Conservation (phyloP, 23 tunicate genomes). For the Phallusia fumigata region DNA sequence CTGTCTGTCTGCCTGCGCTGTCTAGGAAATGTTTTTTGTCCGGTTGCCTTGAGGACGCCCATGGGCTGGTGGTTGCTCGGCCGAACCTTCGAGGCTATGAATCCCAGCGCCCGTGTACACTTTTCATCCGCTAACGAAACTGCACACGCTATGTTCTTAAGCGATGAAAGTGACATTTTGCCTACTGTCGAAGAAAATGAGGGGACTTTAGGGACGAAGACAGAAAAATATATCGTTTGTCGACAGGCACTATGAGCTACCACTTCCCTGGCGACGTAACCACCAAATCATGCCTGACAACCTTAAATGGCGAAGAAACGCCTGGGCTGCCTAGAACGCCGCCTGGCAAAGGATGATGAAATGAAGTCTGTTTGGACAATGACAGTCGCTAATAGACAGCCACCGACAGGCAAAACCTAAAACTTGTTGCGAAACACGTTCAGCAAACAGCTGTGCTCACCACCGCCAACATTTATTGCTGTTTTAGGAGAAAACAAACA, state of each 20-base stretch:
- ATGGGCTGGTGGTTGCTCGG: conserved; percentile 12
- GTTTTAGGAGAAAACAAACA: no score
- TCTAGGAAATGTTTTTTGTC: not conserved
- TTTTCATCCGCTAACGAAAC: not conserved
- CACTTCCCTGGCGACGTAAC: conserved; percentile 32
- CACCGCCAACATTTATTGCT: no score
- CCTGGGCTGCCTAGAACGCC: conserved; percentile 1
- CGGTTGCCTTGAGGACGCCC: conserved; percentile 9
- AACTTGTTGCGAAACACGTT: no score
- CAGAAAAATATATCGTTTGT: not conserved
- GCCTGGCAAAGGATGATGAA: not conserved
- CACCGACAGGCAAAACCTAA: no score
- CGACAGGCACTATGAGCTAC: conserved; percentile 30
- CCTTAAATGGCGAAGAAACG: conserved; percentile 23
- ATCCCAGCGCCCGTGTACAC: not conserved
- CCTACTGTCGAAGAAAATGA: not conserved
- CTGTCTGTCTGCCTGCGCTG: no score
- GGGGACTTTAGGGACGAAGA: conserved; percentile 20
- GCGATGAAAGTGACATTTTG: not conserved
- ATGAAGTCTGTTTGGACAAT: no score
- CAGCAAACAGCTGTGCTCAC: no score
- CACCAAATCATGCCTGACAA: conserved; percentile 20
- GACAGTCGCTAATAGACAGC: no score
- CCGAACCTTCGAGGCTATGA: not conserved
- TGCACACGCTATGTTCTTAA: conserved; percentile 12